Conservation (phyloP, 2,888 invertebrate species). For the Phasia obesa region DNA sequence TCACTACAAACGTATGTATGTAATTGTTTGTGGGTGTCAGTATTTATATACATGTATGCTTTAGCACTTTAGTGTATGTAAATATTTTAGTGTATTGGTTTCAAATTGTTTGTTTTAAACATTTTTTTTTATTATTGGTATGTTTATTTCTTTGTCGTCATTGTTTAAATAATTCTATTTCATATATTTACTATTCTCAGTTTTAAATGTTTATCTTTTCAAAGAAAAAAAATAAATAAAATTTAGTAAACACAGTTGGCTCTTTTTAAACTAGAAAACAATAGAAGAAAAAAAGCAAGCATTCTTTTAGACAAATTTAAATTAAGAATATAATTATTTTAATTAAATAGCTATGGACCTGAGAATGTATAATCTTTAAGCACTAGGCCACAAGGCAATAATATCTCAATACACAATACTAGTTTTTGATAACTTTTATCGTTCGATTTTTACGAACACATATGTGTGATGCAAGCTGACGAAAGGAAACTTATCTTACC, state of each 20-base stretch:
- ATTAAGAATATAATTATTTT: too few species aligned
- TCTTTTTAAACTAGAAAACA: neutral
- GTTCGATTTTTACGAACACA: too few species aligned
- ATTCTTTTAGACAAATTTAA: neutral
- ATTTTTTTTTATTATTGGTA: too few species aligned
- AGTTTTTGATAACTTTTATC: too few species aligned
- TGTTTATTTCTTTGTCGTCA: constrained; percentile 24
- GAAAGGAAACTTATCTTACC: too few species aligned
- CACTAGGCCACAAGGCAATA: too few species aligned
- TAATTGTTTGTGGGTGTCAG: neutral
- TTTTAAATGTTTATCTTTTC: neutral
- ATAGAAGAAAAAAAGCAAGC: neutral
- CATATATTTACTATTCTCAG: neutral
- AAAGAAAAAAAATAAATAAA: neutral
- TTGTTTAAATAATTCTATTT: constrained; percentile 40
- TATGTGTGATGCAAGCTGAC: too few species aligned
- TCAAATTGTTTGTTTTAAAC: neutral
- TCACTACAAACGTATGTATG: neutral
- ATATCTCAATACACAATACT: too few species aligned
- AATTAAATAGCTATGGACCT: too few species aligned
- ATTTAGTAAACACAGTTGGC: neutral
- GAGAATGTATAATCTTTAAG: too few species aligned
- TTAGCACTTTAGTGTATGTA: constrained; percentile 7
- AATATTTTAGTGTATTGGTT: neutral
- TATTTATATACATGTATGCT: neutral